A percentile compares a stretch with the other conserved stretches of the same genome.
Conservation (phyloP, 1,140 invertebrate species). For the Trichonephila inaurata region DNA sequence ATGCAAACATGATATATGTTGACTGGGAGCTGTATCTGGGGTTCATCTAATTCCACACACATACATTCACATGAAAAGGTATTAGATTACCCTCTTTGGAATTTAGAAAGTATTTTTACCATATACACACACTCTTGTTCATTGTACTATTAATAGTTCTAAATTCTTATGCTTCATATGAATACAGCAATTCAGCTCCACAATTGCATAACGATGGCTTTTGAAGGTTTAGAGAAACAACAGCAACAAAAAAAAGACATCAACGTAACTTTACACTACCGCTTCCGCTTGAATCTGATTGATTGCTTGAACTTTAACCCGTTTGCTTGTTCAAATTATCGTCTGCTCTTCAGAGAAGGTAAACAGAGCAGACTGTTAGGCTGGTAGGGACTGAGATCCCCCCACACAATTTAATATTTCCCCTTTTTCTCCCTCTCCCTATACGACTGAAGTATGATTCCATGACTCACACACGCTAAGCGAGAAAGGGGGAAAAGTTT, state of each 20-base stretch:
- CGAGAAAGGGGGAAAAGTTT: not conserved
- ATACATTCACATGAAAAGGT: too few relatives aligned
- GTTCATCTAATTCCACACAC: too few relatives aligned
- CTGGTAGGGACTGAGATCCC: not conserved
- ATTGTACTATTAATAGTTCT: not conserved
- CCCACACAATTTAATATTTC: not conserved
- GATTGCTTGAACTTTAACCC: slow-evolving; percentile 2
- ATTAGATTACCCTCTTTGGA: too few relatives aligned
- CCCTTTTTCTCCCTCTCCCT: not conserved
- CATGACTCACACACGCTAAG: not conserved
- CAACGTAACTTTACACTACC: not conserved
- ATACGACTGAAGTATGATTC: not conserved
- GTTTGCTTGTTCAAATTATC: not conserved
- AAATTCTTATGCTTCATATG: not conserved
- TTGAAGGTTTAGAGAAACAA: not conserved
- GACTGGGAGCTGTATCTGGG: too few relatives aligned
- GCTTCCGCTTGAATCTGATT: not conserved
- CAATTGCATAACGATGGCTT: not conserved
- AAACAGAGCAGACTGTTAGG: not conserved
- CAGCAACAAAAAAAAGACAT: not conserved
- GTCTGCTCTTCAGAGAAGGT: not conserved
- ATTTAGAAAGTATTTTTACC: too few relatives aligned
- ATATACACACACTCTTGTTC: too few relatives aligned
- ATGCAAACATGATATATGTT: too few relatives aligned
- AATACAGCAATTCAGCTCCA: not conserved